phyloP scores from a whole-genome alignment of 2,113 vertebrate species.

The Solea solea region DNA sequence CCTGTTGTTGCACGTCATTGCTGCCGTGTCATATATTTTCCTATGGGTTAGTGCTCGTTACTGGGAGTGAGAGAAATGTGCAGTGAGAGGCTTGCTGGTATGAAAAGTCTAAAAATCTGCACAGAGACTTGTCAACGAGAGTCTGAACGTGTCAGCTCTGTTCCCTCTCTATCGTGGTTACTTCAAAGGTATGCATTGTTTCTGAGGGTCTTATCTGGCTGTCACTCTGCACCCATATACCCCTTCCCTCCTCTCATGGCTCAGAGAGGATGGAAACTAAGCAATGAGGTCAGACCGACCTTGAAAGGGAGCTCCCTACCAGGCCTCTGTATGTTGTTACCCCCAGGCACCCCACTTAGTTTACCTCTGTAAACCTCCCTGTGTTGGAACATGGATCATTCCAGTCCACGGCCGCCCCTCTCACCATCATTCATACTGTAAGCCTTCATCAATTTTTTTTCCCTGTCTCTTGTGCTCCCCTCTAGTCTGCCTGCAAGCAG shows the following conservation, averaged over 20 bases:
- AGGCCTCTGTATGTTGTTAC: conserved; percentile 66
- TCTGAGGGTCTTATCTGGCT: conserved; percentile 71
- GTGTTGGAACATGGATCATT: conserved; percentile 43
- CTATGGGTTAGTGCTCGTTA: conserved; percentile 55
- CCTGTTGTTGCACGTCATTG: conserved; percentile 70
- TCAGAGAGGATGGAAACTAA: conserved; percentile 76
- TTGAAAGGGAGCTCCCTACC: conserved; percentile 79
- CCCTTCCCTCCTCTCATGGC: conserved; percentile 51
- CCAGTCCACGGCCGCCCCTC: conserved; percentile 45
- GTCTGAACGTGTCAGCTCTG: conserved; percentile 31
- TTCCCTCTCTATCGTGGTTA: conserved; percentile 21
- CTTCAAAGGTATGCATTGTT: conserved; percentile 73
- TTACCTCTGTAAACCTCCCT: conserved; percentile 61
- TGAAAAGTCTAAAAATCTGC: conserved; percentile 24
- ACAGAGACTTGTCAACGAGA: conserved; percentile 55
- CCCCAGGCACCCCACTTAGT: conserved; percentile 59
- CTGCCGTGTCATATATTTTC: conserved; percentile 67
- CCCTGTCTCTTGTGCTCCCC: conserved; percentile 8
- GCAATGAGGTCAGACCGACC: conserved; percentile 80
- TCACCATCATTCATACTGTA: conserved; percentile 34
- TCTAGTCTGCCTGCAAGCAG: conserved; percentile 30
- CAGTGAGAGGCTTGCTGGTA: background rate
- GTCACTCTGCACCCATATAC: conserved; percentile 68
- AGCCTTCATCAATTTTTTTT: conserved; percentile 35
- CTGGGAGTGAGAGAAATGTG: conserved; percentile 27